Evolutionary conservation across 92 coral and sea anemone genomes (phyloP).

Genomic region (Zoanthus gigantus): DNA sequence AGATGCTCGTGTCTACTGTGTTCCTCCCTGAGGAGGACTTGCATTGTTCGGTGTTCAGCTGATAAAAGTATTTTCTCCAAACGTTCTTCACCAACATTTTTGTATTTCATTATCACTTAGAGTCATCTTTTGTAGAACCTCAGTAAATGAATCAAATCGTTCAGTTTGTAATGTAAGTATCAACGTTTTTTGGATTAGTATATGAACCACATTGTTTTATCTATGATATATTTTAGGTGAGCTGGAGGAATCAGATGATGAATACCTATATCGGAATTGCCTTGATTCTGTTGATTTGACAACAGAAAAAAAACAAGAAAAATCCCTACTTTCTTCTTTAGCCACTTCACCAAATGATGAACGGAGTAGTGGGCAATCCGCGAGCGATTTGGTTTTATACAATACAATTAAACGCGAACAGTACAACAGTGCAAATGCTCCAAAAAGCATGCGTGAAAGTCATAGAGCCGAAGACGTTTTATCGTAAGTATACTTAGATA

Average conservation of each 20-base stretch:
- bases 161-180: not conserved
- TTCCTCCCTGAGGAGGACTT: too few relatives aligned
- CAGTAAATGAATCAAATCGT: not conserved
- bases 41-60: too few relatives aligned
- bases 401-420: not conserved
- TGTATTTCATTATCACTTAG: too few relatives aligned
- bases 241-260: slow-evolving; percentile 35
- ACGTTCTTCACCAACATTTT: too few relatives aligned
- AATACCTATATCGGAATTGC: slow-evolving; percentile 28
- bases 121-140: not conserved
- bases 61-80: too few relatives aligned
- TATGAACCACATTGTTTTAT: not conserved
- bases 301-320: not conserved
- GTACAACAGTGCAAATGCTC: not conserved
- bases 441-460: not conserved
- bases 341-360: not conserved
- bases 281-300: not conserved
- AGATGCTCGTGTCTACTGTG: too few relatives aligned
- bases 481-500: not conserved
- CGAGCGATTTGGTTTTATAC: not conserved
- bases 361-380: not conserved
- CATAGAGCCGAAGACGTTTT: not conserved
- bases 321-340: not conserved
- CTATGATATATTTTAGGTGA: slow-evolving; percentile 10
- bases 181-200: not conserved